Conservation (phyloP, 2,113 vertebrate species). For the Osmerus mordax region DNA sequence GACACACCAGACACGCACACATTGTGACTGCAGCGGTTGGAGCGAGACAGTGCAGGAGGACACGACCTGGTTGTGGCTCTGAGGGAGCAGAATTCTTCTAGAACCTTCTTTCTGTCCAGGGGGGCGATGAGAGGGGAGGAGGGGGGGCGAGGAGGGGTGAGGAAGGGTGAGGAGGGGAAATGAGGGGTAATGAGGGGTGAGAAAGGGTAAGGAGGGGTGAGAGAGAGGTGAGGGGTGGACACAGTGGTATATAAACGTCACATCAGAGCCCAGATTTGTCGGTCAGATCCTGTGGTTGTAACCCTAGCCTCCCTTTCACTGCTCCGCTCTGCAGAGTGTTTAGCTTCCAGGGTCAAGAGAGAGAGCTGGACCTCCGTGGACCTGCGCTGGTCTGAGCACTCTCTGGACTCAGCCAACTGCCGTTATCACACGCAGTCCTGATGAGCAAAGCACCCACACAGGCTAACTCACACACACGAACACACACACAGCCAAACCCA, state of each 20-base stretch:
- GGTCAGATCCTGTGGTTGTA: conserved; percentile 61
- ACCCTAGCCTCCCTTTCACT: conserved; percentile 54
- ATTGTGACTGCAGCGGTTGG: conserved; percentile 14
- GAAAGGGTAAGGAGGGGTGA: conserved; percentile 31
- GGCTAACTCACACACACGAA: too few species aligned
- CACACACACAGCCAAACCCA: conserved; percentile 1
- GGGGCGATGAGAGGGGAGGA: too few species aligned
- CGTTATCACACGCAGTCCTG: not conserved
- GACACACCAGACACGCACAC: conserved; percentile 9
- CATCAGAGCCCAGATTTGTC: conserved; percentile 45
- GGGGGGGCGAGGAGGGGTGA: not conserved
- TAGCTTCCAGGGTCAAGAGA: conserved; percentile 33
- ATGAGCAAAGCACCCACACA: not conserved
- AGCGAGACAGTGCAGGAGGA: conserved; percentile 26
- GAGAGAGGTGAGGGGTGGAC: conserved; percentile 43
- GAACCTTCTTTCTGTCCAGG: too few species aligned
- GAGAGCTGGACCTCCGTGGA: not conserved
- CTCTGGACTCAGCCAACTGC: not conserved
- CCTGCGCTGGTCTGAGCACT: not conserved
- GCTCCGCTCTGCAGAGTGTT: conserved; percentile 50
- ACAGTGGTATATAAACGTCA: conserved; percentile 50
- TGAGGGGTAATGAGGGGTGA: conserved; percentile 42
- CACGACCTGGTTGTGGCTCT: conserved; percentile 10
- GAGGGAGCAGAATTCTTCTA: too few species aligned
- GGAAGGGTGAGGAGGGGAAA: conserved; percentile 4